A percentile compares a stretch with the other conserved stretches of the same genome.
phyloP scores from a whole-genome alignment of 2,113 vertebrate species.

The Acrocephalus kingi region DNA sequence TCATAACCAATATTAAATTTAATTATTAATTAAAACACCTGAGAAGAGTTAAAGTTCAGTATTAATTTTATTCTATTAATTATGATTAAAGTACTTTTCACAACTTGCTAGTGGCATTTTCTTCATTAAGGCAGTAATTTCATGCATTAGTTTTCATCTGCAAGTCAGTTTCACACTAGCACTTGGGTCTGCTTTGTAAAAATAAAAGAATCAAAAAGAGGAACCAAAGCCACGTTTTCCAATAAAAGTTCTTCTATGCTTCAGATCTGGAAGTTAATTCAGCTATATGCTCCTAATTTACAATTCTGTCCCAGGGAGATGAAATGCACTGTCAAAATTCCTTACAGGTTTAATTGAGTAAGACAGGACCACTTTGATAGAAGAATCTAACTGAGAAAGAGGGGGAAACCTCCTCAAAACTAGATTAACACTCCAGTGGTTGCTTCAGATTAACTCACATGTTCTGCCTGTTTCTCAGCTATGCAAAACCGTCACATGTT shows the following conservation, averaged over 20 bases:
- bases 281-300: conserved; percentile 3
- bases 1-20: neutral
- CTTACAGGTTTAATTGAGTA: conserved; percentile 56
- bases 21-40: neutral
- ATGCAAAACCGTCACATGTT: neutral
- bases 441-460: neutral
- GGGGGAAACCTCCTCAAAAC: neutral
- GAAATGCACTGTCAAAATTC: conserved; percentile 37
- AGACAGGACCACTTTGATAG: conserved; percentile 42
- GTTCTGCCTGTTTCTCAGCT: neutral
- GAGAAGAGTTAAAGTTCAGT: neutral
- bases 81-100: neutral
- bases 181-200: neutral
- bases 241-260: neutral
- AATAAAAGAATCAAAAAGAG: neutral
- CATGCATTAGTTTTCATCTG: neutral
- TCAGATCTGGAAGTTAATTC: conserved; percentile 20
- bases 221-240: neutral
- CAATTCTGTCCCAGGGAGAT: conserved; percentile 41
- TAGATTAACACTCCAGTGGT: neutral
- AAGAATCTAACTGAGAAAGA: conserved; percentile 41
- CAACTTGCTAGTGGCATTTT: neutral
- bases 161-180: neutral
- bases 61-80: conserved; percentile 10
- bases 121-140: neutral